Evolutionary conservation across 2,113 vertebrate species (phyloP).

Genomic region (Loxodonta africana): DNA sequence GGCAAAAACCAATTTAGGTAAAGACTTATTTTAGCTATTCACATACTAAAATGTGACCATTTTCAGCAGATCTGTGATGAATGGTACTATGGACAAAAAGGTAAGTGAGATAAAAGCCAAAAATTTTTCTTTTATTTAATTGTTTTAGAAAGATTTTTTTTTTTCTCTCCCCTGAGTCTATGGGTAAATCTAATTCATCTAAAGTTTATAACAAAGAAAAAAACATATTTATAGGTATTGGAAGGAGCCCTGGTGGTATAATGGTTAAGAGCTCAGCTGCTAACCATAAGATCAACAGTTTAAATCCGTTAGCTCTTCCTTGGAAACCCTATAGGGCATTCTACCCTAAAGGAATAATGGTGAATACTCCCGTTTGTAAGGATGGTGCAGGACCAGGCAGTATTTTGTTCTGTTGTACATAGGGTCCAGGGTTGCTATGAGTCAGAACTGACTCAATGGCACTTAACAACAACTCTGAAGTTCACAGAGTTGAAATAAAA

Average conservation of each 20-base stretch:
- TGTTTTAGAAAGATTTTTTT: neutral
- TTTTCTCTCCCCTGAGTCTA: neutral
- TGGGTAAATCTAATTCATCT: neutral
- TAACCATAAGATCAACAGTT: no score
- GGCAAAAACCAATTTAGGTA: neutral
- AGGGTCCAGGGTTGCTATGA: no score
- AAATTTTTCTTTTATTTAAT: neutral
- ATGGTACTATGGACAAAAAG: neutral
- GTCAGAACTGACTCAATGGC: no score
- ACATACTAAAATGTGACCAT: neutral
- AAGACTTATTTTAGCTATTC: neutral
- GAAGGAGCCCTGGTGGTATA: neutral
- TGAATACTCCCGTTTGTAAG: neutral
- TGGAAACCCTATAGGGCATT: no score
- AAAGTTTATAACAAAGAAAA: neutral
- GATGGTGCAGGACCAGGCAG: no score
- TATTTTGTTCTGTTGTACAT: no score
- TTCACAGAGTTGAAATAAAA: neutral
- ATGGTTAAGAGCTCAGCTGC: no score
- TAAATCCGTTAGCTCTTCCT: no score
- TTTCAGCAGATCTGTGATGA: neutral
- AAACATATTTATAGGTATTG: neutral
- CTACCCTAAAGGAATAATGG: no score
- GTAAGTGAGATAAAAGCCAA: neutral
- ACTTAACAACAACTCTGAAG: neutral